Conservation (phyloP, 2,113 vertebrate species). For the Clarias macrocephalus region DNA sequence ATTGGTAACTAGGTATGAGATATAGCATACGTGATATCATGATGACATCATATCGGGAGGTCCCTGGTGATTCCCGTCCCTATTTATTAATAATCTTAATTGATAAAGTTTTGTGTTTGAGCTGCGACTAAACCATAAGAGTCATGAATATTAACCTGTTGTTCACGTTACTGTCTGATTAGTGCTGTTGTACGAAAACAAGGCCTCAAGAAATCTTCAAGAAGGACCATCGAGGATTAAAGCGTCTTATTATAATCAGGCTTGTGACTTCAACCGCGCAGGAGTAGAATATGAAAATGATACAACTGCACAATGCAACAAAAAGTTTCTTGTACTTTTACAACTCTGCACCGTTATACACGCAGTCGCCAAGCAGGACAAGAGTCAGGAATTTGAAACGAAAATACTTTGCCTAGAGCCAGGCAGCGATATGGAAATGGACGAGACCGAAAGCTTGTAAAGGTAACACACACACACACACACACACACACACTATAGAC, state of each 20-base stretch:
- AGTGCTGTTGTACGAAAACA: too few species aligned
- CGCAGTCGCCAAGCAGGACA: neutral
- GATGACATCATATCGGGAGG: too few species aligned
- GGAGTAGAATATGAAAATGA: neutral
- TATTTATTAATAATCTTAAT: too few species aligned
- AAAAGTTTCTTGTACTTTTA: neutral
- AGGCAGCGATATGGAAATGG: constrained; percentile 16
- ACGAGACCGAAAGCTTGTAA: neutral
- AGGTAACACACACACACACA: neutral
- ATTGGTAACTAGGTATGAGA: too few species aligned
- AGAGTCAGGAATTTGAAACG: neutral
- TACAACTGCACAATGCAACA: neutral
- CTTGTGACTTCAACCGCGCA: too few species aligned
- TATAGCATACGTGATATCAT: too few species aligned
- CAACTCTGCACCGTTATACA: neutral
- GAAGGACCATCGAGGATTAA: neutral
- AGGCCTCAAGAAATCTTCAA: too few species aligned
- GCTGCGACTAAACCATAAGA: too few species aligned
- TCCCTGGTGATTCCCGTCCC: too few species aligned
- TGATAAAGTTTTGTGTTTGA: too few species aligned
- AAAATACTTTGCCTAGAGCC: neutral
- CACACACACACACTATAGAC: neutral
- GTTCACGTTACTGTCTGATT: too few species aligned
- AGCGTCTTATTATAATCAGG: neutral
- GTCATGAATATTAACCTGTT: too few species aligned